phyloP scores from a whole-genome alignment of 2,888 invertebrate genomes.

The Andrena minutula region DNA sequence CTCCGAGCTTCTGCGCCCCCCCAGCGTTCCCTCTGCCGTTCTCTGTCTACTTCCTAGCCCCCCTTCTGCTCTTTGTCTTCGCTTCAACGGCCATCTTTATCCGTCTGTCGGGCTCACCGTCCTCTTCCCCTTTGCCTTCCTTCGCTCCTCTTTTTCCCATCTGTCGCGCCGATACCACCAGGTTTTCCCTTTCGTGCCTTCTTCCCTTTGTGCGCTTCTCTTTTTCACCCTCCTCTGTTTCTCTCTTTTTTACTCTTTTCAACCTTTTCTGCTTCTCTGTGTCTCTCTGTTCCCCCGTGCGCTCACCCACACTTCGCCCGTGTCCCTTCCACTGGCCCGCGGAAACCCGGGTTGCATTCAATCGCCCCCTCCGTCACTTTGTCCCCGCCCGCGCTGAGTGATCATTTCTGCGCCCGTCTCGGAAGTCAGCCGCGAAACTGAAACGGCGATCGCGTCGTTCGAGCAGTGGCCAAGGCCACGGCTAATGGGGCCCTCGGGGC shows the following conservation, averaged over 20 bases:
- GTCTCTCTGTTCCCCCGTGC: not conserved
- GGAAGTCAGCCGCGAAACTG: not conserved
- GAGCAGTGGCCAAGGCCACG: constrained; percentile 31
- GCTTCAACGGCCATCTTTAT: constrained; percentile 40
- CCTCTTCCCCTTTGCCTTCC: constrained; percentile 26
- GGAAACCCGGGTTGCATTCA: constrained; percentile 2
- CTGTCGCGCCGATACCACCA: constrained; percentile 33
- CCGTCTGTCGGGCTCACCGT: constrained; percentile 21
- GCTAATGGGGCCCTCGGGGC: constrained; percentile 26
- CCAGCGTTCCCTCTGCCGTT: not conserved
- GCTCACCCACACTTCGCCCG: not conserved
- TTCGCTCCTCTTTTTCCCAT: constrained; percentile 39
- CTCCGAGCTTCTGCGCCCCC: constrained; percentile 11
- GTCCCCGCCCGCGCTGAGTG: not conserved
- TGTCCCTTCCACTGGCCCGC: not conserved
- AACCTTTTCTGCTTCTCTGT: not conserved
- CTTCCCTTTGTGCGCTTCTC: constrained; percentile 3
- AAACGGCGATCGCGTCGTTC: not conserved
- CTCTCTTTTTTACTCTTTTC: constrained; percentile 5
- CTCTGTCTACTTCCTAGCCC: not conserved
- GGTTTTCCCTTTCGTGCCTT: constrained; percentile 23
- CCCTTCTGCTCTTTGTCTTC: constrained; percentile 21
- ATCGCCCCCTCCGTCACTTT: constrained; percentile 44
- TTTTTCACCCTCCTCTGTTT: not conserved
- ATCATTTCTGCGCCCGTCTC: constrained; percentile 11